Percentiles rank a stretch among this genome's conserved stretches.
These are phyloP conservation scores for Tenodera sinensis DNA, from an alignment of 2,888 invertebrate genomes.

Conservation along the genomic window DNA sequence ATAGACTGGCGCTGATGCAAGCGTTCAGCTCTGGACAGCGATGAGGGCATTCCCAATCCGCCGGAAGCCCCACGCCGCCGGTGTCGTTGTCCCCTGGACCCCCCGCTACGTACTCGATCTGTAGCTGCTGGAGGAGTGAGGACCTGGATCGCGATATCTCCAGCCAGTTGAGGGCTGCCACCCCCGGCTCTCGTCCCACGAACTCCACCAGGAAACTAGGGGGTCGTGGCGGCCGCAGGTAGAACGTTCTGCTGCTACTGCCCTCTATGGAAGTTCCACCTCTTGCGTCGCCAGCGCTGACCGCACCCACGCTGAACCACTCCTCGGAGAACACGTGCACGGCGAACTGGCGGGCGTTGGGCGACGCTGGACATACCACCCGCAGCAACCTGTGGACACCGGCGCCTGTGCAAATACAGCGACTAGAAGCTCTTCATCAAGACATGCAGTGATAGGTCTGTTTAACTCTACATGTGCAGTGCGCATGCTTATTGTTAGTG, in stretches of 20 bases:
- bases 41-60: slow-evolving; percentile 56
- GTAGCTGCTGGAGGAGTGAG: slow-evolving; percentile 57
- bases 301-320: slow-evolving; percentile 56
- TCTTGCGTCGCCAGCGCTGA: slow-evolving; percentile 22
- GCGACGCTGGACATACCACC: slow-evolving; percentile 71
- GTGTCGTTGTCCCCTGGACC: slow-evolving; percentile 47
- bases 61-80: slow-evolving; percentile 39
- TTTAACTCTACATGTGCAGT: too few species aligned
- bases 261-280: neutral
- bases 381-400: slow-evolving; percentile 49
- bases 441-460: too few species aligned
- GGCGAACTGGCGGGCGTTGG: slow-evolving; percentile 61
- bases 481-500: too few species aligned
- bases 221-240: slow-evolving; percentile 39
- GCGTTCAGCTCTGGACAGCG: slow-evolving; percentile 73
- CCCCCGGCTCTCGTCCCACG: slow-evolving; percentile 67
- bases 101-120: slow-evolving; percentile 53
- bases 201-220: slow-evolving; percentile 62
- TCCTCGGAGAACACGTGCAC: slow-evolving; percentile 78
- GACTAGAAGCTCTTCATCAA: neutral
- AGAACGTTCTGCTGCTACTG: slow-evolving; percentile 23
- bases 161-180: slow-evolving; percentile 75
- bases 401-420: neutral
- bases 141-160: slow-evolving; percentile 64
- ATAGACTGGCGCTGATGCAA: slow-evolving; percentile 69